A percentile compares a stretch with the other conserved stretches of the same genome.
Conservation (phyloP, 2,888 invertebrate species). For the Campoplex nolae region DNA sequence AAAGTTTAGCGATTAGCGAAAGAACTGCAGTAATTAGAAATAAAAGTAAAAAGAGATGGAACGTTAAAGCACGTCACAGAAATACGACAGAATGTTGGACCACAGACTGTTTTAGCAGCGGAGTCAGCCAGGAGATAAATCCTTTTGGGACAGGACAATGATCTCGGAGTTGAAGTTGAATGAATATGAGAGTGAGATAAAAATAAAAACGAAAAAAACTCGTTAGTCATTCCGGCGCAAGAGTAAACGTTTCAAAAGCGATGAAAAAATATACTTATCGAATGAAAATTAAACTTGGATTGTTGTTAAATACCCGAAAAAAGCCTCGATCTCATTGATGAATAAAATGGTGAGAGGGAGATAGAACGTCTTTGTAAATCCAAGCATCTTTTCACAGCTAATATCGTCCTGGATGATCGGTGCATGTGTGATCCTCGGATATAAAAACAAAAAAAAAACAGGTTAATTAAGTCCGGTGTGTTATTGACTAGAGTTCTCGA, state of each 20-base stretch:
- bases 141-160: background rate
- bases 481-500: conserved; percentile 47
- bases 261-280: background rate
- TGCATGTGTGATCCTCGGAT: conserved; percentile 4
- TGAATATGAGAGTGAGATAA: background rate
- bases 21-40: no score
- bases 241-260: background rate
- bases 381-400: conserved; percentile 40
- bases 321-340: conserved; percentile 56
- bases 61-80: background rate
- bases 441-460: background rate
- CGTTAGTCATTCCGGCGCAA: background rate
- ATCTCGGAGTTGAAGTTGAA: background rate
- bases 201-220: background rate
- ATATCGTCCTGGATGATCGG: conserved; percentile 8
- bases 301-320: conserved; percentile 60
- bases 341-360: conserved; percentile 43
- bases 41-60: background rate
- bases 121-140: background rate
- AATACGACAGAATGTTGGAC: no score
- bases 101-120: background rate
- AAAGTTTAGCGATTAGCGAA: background rate
- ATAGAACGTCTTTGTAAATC: conserved; percentile 1
- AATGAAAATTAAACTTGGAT: background rate
- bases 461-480: background rate